These are phyloP conservation scores for Coboldia fuscipes DNA, from an alignment of 1,140 invertebrate genomes.

Conservation along the genomic window DNA sequence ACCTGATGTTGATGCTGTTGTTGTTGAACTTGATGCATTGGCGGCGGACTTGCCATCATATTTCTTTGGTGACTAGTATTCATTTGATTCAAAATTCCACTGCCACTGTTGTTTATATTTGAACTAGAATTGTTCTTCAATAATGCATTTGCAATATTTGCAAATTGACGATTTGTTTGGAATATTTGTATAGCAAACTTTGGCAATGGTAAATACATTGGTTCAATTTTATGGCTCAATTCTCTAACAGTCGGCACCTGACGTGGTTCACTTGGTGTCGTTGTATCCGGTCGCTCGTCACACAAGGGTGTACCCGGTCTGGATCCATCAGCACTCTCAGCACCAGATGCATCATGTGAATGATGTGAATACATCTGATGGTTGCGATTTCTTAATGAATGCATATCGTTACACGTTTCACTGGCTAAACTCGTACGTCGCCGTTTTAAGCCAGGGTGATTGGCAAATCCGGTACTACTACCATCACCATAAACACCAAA, in stretches of 20 bases:
- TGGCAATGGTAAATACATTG: conserved; percentile 59
- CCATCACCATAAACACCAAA: too few relatives aligned
- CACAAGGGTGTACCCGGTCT: conserved; percentile 63
- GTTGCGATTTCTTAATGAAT: conserved; percentile 15
- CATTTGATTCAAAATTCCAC: not conserved
- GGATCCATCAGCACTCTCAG: conserved; percentile 29
- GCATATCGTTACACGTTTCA: too few relatives aligned
- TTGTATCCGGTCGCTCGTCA: conserved; percentile 58
- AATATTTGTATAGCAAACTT: conserved; percentile 60
- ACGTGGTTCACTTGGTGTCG: conserved; percentile 45
- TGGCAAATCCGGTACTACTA: too few relatives aligned
- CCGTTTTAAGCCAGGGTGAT: too few relatives aligned
- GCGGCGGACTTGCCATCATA: conserved; percentile 6
- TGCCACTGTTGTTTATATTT: not conserved
- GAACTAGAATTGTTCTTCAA: not conserved
- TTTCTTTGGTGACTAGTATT: conserved; percentile 11
- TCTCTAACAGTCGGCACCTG: conserved; percentile 33
- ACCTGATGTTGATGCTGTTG: too few relatives aligned
- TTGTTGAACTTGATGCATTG: too few relatives aligned
- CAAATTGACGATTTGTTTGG: conserved; percentile 19
- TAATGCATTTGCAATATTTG: not conserved
- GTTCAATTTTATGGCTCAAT: conserved; percentile 33
- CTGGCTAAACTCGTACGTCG: conserved; percentile 7
- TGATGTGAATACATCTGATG: conserved; percentile 22
- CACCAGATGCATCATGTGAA: conserved; percentile 19